Evolutionary conservation across 2,113 vertebrate genomes (phyloP).

Genomic region (Gobiocypris rarus): DNA sequence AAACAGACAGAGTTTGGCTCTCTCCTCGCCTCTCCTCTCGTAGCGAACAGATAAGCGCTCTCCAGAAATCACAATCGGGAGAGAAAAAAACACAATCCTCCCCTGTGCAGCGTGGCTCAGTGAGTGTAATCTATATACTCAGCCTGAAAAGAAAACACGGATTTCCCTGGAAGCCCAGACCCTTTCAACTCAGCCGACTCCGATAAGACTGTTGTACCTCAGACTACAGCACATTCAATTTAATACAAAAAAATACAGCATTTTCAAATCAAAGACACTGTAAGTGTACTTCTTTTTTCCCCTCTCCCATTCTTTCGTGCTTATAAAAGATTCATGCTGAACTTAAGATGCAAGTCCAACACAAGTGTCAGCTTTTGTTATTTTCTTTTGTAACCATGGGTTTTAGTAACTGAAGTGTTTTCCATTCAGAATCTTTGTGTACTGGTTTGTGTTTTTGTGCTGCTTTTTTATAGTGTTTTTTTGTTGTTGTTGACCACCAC

Average conservation of each 20-base stretch:
- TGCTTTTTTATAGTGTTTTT: neutral
- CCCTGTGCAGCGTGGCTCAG: conserved; percentile 42
- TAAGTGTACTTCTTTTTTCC: conserved; percentile 41
- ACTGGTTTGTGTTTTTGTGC: conserved; percentile 8
- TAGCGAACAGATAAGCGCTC: conserved; percentile 62
- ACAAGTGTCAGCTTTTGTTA: conserved; percentile 16
- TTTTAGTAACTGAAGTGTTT: conserved; percentile 2
- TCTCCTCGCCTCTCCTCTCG: conserved; percentile 22
- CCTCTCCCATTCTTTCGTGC: conserved; percentile 33
- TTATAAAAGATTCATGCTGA: conserved; percentile 49
- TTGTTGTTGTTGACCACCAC: neutral
- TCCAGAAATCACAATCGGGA: conserved; percentile 61
- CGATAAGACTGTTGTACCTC: conserved; percentile 58
- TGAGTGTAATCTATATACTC: conserved; percentile 62
- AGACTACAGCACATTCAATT: conserved; percentile 50
- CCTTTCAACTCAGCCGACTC: conserved; percentile 45
- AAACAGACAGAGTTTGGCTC: conserved; percentile 38
- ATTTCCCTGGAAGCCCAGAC: conserved; percentile 56
- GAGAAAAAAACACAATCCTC: conserved; percentile 57
- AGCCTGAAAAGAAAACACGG: conserved; percentile 61
- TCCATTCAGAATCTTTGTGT: neutral
- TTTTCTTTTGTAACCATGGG: conserved; percentile 14
- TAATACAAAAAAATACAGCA: conserved; percentile 54
- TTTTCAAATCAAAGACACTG: conserved; percentile 59
- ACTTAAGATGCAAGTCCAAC: conserved; percentile 28